Evolutionary conservation across 2,888 invertebrate species (phyloP), one percentile per base, ranked within the genome.

Genomic region (Tillus elongatus): DNA sequence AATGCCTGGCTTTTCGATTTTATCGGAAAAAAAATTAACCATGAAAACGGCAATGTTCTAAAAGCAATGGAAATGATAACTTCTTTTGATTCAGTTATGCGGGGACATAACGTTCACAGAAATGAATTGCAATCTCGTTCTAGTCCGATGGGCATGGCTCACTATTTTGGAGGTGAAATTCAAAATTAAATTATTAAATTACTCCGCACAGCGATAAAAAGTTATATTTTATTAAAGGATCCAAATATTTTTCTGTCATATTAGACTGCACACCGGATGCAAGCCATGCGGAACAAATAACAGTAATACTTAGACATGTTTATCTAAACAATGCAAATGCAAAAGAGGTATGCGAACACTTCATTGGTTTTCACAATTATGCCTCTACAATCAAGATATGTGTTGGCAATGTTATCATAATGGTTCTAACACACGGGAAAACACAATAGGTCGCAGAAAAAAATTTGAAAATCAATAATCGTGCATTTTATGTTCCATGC

Each of bases 401-500:
- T 36, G 50, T 2, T 49, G 49, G 4, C 51, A 52, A 41, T 40
- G 42, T 12, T 51, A 51, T 37, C 52, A 55, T 42, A 55, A 56
- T 47, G 54, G 49, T 6, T 35, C 51, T 3, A 53, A 54, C 34
- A 55, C 53, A 52, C 34, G 14, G 51, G 51, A 19, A 51, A 50
- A 36, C 41, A 51, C 28, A 49, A 40, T 29, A 49, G 52, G 2
- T 27, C 54, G 12, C 50, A 53, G 36, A 49, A 47, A 39, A 50
- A 42, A 47, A 52, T 36, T 33, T 50, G 29, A 45, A 43, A 10
- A 36, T 44, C n/a, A 48, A 54, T 47, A 30, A 39, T n/a, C 26
- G 43, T 28, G 54, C 52, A 30, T 51, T 53, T 41, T 57, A 40
- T 36, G 43, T 54, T 29, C 53, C 55, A 19, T 54, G 52, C 42